Percentiles rank a stretch among this genome's conserved stretches.
These are phyloP conservation scores for Heterohyrax brucei DNA, from an alignment of 2,797 vertebrate genomes.

Conservation along the genomic window DNA sequence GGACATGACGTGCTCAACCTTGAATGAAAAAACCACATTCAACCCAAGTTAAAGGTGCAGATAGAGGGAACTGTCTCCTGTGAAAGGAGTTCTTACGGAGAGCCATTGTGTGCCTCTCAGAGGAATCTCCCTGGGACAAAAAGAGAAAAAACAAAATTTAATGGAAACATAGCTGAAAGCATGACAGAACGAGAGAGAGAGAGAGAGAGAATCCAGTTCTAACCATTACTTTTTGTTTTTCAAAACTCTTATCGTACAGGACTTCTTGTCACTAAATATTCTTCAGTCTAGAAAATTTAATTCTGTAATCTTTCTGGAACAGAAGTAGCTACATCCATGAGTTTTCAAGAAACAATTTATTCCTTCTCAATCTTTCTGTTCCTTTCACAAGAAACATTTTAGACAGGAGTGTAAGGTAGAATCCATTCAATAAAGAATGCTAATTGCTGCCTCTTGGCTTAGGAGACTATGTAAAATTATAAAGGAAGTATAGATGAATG, in stretches of 20 bases:
- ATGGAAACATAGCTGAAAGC: not conserved
- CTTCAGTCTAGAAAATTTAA: conserved; percentile 82
- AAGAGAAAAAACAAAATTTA: not conserved
- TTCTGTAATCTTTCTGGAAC: conserved; percentile 83
- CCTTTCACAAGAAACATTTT: conserved; percentile 86
- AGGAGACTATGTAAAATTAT: conserved; percentile 91
- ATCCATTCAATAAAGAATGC: conserved; percentile 90
- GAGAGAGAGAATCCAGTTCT: not conserved
- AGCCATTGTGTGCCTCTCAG: conserved; percentile 67
- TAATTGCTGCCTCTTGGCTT: conserved; percentile 89
- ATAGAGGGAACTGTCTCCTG: not conserved
- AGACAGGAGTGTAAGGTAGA: conserved; percentile 88
- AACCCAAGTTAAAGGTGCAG: conserved; percentile 28
- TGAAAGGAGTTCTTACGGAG: conserved; percentile 25
- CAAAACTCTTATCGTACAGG: conserved; percentile 56
- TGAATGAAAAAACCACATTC: conserved; percentile 41
- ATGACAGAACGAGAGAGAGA: not conserved
- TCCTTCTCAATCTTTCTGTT: conserved; percentile 85
- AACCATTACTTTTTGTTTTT: conserved; percentile 53
- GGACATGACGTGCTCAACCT: conserved; percentile 26
- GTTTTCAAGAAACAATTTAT: conserved; percentile 84
- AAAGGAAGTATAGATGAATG: conserved; percentile 89
- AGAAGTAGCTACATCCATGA: conserved; percentile 82
- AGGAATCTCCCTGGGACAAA: conserved; percentile 66
- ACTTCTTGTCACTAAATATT: conserved; percentile 76